These are phyloP conservation scores for Acyrthosiphon pisum DNA, from an alignment of 1,140 invertebrate species.

Conservation along the genomic window DNA sequence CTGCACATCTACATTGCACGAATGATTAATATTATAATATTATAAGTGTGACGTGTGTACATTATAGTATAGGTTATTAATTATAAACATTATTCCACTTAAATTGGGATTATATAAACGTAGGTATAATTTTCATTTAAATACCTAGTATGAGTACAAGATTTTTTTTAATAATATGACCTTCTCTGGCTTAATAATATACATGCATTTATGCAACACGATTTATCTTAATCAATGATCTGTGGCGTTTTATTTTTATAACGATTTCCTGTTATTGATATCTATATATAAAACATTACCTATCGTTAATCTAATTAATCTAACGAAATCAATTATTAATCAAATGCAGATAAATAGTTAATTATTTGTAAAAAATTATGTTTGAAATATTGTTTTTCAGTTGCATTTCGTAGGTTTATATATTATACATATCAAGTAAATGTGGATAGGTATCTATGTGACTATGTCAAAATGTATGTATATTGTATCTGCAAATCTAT, in stretches of 20 bases:
- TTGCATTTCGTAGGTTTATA: neutral
- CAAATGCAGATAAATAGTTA: neutral
- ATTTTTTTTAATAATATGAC: neutral
- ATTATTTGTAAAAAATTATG: neutral
- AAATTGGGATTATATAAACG: neutral
- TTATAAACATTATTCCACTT: conserved; percentile 7
- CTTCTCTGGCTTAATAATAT: neutral
- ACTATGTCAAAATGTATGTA: neutral
- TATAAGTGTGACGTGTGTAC: neutral
- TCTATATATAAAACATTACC: neutral
- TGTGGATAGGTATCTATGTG: neutral
- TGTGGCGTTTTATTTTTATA: neutral
- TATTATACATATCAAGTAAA: neutral
- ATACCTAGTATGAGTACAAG: neutral
- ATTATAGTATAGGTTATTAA: neutral
- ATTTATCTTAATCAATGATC: conserved; percentile 17
- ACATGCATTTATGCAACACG: neutral
- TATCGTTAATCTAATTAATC: neutral
- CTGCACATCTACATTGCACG: no score
- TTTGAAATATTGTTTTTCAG: neutral
- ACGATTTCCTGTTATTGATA: conserved; percentile 2
- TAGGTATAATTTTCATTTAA: neutral
- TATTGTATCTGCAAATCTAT: neutral
- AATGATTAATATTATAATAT: neutral
- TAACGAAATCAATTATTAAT: neutral